Percentiles rank a stretch among this genome's conserved stretches.
Evolutionary conservation across 2,888 invertebrate species (phyloP).

Genomic region (Trichogramma evanescens): DNA sequence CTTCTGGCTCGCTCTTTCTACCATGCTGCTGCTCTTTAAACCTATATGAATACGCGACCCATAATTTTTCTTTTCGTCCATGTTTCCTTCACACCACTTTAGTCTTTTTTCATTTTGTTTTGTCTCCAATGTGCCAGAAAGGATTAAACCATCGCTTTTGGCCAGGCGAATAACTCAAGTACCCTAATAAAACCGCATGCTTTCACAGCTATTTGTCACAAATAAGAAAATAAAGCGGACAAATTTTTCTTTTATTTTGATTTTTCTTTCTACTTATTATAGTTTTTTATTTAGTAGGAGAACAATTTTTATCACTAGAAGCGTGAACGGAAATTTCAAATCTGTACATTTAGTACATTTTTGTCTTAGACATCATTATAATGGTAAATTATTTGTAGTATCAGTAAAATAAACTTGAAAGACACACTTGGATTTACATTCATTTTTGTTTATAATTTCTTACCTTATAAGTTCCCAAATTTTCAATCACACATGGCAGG

Average conservation of each 20-base stretch:
- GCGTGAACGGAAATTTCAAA: not conserved
- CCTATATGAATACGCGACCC: too few relatives aligned
- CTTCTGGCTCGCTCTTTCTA: constrained; percentile 17
- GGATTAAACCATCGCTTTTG: not conserved
- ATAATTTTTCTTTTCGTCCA: not conserved
- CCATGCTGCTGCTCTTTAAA: not conserved
- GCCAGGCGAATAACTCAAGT: constrained; percentile 9
- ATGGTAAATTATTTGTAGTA: not conserved
- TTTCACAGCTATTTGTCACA: too few relatives aligned
- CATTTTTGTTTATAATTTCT: constrained; percentile 25
- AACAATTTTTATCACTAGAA: not conserved
- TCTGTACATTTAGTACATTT: not conserved
- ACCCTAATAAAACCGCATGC: not conserved
- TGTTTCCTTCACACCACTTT: not conserved
- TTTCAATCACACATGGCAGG: constrained; percentile 83
- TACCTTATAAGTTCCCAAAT: constrained; percentile 84
- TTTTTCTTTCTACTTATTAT: not conserved
- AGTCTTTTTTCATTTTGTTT: not conserved
- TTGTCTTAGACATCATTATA: not conserved
- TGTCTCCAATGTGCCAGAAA: not conserved
- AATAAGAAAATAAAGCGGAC: too few relatives aligned
- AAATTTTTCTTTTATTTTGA: not conserved
- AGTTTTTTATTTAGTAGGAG: not conserved
- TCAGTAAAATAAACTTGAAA: not conserved
- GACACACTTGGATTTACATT: not conserved